phyloP scores from a whole-genome alignment of 1,140 invertebrate species.

The Trialeurodes vaporariorum region DNA sequence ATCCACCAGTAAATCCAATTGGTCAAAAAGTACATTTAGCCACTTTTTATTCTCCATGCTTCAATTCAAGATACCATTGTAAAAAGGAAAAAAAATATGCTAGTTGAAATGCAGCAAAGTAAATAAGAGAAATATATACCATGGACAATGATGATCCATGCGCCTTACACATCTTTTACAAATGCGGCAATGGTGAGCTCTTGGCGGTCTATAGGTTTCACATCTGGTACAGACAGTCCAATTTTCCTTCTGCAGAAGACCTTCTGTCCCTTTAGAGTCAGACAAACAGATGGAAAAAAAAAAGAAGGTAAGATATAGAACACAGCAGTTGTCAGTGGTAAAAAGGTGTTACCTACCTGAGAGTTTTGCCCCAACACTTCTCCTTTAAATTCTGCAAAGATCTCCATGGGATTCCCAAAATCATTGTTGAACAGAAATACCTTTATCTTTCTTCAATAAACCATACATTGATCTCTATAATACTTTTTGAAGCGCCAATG shows the following conservation, averaged over 20 bases:
- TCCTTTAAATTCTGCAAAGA: constrained; percentile 21
- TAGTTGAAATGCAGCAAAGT: background rate
- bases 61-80: no score
- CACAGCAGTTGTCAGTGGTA: background rate
- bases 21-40: no score
- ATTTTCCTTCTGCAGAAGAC: constrained; percentile 45
- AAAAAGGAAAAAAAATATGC: no score
- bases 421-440: no score
- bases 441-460: no score
- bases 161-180: constrained; percentile 73
- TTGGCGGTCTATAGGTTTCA: constrained; percentile 68
- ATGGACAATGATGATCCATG: constrained; percentile 89
- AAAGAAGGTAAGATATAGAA: background rate
- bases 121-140: constrained; percentile 34
- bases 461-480: no score
- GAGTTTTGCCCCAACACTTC: background rate
- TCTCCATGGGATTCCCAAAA: no score
- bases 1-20: no score
- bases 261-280: constrained; percentile 11
- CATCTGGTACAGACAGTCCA: constrained; percentile 80
- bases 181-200: constrained; percentile 81
- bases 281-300: background rate
- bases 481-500: no score
- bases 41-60: no score
- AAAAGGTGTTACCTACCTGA: background rate